Evolutionary conservation across 1,140 invertebrate genomes (phyloP).

Genomic region (Melitaea cinxia): DNA sequence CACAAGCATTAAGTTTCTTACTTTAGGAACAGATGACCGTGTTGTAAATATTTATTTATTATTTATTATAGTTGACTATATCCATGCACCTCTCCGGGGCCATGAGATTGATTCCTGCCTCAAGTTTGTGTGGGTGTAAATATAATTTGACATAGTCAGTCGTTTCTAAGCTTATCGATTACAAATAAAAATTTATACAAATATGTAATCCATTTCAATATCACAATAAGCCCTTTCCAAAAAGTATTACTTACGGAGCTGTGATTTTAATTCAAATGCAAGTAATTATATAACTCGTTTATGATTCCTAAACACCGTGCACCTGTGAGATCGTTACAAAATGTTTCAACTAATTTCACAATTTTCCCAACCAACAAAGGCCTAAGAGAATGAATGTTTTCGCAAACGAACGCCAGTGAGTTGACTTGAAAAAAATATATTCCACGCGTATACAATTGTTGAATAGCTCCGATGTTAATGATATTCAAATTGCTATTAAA

Average conservation of each 20-base stretch:
- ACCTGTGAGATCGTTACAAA: slow-evolving; percentile 5
- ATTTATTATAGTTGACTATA: too few relatives aligned
- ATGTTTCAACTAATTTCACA: slow-evolving; percentile 17
- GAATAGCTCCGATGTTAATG: neutral
- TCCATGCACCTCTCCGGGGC: too few relatives aligned
- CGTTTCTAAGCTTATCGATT: too few relatives aligned
- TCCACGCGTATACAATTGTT: neutral
- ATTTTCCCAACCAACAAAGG: slow-evolving; percentile 23
- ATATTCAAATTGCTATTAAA: neutral
- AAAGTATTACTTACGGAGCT: neutral
- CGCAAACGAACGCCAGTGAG: slow-evolving; percentile 30
- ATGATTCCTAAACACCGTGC: slow-evolving; percentile 7
- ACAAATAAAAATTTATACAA: too few relatives aligned
- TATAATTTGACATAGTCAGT: too few relatives aligned
- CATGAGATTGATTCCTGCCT: too few relatives aligned
- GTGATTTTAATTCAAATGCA: neutral
- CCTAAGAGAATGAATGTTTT: slow-evolving; percentile 20
- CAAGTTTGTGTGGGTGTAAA: too few relatives aligned
- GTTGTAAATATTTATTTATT: too few relatives aligned
- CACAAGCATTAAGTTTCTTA: too few relatives aligned
- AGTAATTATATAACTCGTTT: neutral
- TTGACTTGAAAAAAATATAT: slow-evolving; percentile 2
- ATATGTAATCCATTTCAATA: too few relatives aligned
- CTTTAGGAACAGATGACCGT: too few relatives aligned
- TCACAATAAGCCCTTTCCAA: too few relatives aligned